Percentiles rank a stretch among this genome's conserved stretches.
phyloP scores from a whole-genome alignment of 2,113 vertebrate species.

The Piaya cayana region DNA sequence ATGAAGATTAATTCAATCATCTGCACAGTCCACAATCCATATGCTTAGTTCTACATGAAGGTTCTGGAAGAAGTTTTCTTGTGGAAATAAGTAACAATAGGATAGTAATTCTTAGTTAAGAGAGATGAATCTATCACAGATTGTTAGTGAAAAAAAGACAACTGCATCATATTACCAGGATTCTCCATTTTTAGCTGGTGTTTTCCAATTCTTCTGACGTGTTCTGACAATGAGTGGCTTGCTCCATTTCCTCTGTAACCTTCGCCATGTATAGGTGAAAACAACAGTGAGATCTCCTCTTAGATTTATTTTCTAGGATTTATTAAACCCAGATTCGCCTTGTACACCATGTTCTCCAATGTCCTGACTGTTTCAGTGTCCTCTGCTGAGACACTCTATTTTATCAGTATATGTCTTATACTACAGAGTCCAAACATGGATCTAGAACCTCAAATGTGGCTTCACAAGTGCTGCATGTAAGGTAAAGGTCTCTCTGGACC shows the following conservation, averaged over 20 bases:
- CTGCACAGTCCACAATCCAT: neutral
- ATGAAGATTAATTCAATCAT: neutral
- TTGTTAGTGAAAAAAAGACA: neutral
- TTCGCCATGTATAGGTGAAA: neutral
- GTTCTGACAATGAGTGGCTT: neutral
- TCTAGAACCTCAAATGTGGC: neutral
- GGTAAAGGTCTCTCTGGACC: neutral
- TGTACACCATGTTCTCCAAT: accelerated
- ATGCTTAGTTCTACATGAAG: neutral
- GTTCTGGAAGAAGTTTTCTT: neutral
- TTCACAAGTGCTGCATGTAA: neutral
- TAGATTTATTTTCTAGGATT: neutral
- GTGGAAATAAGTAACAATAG: neutral
- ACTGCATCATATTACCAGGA: neutral
- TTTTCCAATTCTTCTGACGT: neutral
- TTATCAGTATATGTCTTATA: neutral
- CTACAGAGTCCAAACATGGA: accelerated
- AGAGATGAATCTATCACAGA: neutral
- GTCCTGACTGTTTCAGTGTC: neutral
- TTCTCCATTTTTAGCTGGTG: neutral
- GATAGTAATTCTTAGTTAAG: neutral
- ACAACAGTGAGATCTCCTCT: neutral
- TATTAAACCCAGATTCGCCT: neutral
- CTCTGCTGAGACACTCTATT: neutral
- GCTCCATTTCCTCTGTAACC: accelerated